Percentiles rank a stretch among this genome's conserved stretches.
phyloP scores from a whole-genome alignment of 2,888 invertebrate species.

The Teleiodes luculella region DNA sequence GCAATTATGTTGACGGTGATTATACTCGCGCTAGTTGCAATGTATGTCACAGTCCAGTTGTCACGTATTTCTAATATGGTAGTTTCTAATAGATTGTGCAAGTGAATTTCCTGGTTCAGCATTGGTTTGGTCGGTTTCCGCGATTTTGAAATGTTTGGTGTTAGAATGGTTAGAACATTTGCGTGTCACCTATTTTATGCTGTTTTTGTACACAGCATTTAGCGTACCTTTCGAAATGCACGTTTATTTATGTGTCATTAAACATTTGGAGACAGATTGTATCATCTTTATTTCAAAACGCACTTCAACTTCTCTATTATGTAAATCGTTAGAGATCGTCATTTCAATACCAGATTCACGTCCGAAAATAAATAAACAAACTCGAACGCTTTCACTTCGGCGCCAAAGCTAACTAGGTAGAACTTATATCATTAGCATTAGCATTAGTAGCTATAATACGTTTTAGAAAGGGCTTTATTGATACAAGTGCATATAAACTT shows the following conservation, averaged over 20 bases:
- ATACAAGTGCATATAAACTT: not conserved
- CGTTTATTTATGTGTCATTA: not conserved
- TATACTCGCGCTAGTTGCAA: slow-evolving; percentile 19
- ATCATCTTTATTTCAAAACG: too few relatives aligned
- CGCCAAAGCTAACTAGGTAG: not conserved
- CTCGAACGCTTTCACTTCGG: not conserved
- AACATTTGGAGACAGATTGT: too few relatives aligned
- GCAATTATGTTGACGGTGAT: slow-evolving; percentile 17
- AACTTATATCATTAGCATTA: not conserved
- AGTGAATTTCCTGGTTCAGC: slow-evolving; percentile 28
- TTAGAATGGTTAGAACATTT: not conserved
- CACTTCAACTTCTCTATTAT: not conserved
- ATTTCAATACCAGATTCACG: not conserved
- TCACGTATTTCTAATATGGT: slow-evolving; percentile 25
- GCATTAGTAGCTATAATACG: not conserved
- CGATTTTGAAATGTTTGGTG: not conserved
- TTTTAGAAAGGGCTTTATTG: not conserved
- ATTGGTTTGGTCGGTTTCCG: not conserved
- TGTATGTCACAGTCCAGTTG: slow-evolving; percentile 24
- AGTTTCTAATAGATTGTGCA: slow-evolving; percentile 19
- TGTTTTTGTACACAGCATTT: not conserved
- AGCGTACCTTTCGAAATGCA: not conserved
- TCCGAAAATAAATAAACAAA: not conserved
- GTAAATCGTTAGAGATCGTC: not conserved
- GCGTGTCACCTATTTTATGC: not conserved